A percentile compares a stretch with the other conserved stretches of the same genome.
Evolutionary conservation across 1,140 invertebrate species (phyloP).

Genomic region (Listronotus bonariensis): DNA sequence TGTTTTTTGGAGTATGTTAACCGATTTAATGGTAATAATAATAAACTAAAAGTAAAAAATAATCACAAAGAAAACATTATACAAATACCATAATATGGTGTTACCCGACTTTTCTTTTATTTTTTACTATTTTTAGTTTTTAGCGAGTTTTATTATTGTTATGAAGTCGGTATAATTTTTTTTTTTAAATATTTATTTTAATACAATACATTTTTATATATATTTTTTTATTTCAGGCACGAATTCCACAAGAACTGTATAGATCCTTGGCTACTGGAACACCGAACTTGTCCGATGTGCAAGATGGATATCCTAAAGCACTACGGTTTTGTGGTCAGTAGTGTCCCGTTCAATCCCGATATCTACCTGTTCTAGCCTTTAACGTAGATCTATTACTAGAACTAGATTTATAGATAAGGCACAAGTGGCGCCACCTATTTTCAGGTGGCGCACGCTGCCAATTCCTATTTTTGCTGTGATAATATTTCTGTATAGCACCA

Average conservation of each 20-base stretch:
- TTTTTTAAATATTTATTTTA: no score
- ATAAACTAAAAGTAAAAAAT: no score
- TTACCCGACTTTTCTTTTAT: no score
- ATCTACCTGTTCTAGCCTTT: conserved; percentile 35
- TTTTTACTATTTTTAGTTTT: no score
- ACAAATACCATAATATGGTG: no score
- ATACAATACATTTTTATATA: not conserved
- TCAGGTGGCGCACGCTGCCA: conserved; percentile 18
- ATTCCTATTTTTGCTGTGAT: conserved; percentile 34
- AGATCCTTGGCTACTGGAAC: conserved; percentile 92
- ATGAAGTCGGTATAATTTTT: no score
- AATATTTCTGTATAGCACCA: conserved; percentile 31
- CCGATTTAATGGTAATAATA: no score
- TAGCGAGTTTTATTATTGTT: no score
- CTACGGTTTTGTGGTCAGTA: conserved; percentile 83
- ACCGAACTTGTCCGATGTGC: conserved; percentile 93
- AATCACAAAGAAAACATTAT: no score
- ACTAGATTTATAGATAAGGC: conserved; percentile 15
- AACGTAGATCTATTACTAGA: conserved; percentile 9
- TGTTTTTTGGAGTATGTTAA: no score
- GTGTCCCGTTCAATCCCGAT: conserved; percentile 35
- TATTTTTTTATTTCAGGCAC: conserved; percentile 68
- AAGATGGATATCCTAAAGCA: conserved; percentile 93
- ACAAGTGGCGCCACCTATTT: conserved; percentile 5
- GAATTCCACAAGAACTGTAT: conserved; percentile 93